Conservation (phyloP, 1,140 invertebrate genomes). For the Aphaenogaster floridana region DNA sequence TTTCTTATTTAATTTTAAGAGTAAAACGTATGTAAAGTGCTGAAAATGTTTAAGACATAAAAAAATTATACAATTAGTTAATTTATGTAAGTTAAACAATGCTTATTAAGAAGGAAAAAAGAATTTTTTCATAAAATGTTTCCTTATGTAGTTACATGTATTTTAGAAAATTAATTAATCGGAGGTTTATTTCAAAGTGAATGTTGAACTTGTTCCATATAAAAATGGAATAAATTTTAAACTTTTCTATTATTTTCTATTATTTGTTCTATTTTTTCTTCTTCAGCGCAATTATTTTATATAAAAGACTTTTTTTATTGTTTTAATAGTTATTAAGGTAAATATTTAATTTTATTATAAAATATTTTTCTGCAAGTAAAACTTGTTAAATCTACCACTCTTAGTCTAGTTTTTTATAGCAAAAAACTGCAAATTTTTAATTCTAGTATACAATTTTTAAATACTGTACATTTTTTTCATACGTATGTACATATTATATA, state of each 20-base stretch:
- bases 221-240: background rate
- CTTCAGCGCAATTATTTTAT: background rate
- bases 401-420: background rate
- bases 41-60: background rate
- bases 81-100: background rate
- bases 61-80: slow-evolving; percentile 8
- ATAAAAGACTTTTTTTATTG: background rate
- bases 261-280: background rate
- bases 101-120: background rate
- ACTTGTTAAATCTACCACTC: background rate
- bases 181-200: background rate
- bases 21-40: background rate
- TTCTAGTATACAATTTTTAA: background rate
- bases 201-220: background rate
- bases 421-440: slow-evolving; percentile 15
- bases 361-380: slow-evolving; percentile 5
- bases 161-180: background rate
- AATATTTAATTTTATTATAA: background rate
- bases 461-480: background rate
- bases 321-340: background rate
- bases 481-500: background rate
- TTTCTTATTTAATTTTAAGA: background rate
- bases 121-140: background rate
- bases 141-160: background rate
- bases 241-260: background rate